A percentile compares a stretch with the other conserved stretches of the same genome.
Conservation (phyloP, 2,888 invertebrate species). For the Phalera bucephala region DNA sequence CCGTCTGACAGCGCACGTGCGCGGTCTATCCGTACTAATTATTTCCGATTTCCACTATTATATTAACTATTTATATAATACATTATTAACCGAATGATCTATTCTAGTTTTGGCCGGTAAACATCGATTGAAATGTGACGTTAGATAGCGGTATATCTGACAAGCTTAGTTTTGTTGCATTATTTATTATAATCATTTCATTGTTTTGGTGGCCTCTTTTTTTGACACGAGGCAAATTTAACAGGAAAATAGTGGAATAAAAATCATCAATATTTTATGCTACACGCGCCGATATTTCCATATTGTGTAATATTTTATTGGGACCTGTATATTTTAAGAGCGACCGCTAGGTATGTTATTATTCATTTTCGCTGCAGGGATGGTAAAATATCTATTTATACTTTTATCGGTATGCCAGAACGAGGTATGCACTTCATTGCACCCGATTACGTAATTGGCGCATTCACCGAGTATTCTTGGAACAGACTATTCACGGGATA, state of each 20-base stretch:
- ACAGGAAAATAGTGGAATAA: slow-evolving; percentile 7
- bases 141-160: slow-evolving; percentile 2
- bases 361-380: too few species aligned
- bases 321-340: too few species aligned
- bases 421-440: slow-evolving; percentile 44
- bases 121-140: neutral
- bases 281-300: too few species aligned
- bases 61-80: too few species aligned
- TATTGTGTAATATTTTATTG: too few species aligned
- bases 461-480: slow-evolving; percentile 51
- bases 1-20: slow-evolving; percentile 35
- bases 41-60: slow-evolving; percentile 1
- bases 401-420: slow-evolving; percentile 21
- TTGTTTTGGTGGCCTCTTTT: neutral
- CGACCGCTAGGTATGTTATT: too few species aligned
- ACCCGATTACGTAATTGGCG: slow-evolving; percentile 44
- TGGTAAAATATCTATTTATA: slow-evolving; percentile 6
- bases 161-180: neutral
- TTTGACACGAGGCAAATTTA: neutral
- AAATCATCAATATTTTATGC: too few species aligned
- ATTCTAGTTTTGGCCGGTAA: slow-evolving; percentile 3
- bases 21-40: slow-evolving; percentile 6
- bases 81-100: too few species aligned
- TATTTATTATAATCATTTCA: slow-evolving; percentile 1
- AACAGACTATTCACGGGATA: slow-evolving; percentile 34